phyloP scores from a whole-genome alignment of 2,888 invertebrate species.

The Perithous albicinctus region DNA sequence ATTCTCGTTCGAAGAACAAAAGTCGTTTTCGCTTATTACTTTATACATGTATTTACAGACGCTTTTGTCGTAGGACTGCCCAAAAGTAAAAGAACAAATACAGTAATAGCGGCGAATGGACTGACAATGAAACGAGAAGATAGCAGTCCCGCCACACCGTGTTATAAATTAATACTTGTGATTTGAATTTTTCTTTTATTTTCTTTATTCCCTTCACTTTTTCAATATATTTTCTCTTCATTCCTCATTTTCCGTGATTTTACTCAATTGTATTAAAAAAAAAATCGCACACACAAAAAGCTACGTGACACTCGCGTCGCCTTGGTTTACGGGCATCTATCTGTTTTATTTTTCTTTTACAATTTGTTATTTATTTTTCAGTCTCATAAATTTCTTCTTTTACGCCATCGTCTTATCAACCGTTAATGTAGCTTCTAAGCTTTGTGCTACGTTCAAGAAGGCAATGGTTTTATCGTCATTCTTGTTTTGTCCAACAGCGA shows the following conservation, averaged over 20 bases:
- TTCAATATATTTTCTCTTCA: slow-evolving; percentile 18
- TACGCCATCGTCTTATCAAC: slow-evolving; percentile 49
- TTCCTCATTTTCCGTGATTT: slow-evolving; percentile 38
- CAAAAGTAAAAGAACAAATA: slow-evolving; percentile 55
- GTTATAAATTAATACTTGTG: slow-evolving; percentile 82
- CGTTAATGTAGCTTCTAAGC: slow-evolving; percentile 11
- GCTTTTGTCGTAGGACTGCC: slow-evolving; percentile 71
- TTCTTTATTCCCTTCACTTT: slow-evolving; percentile 2
- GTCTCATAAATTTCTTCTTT: slow-evolving; percentile 81
- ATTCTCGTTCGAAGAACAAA: slow-evolving; percentile 69
- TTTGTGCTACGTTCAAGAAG: slow-evolving; percentile 28
- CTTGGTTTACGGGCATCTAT: slow-evolving; percentile 39
- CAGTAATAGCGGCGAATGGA: slow-evolving; percentile 41
- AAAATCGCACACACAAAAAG: slow-evolving; percentile 79
- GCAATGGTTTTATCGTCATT: slow-evolving; percentile 17
- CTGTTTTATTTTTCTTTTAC: slow-evolving; percentile 27
- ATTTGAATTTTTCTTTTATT: slow-evolving; percentile 70
- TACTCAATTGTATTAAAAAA: slow-evolving; percentile 60
- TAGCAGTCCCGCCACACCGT: slow-evolving; percentile 70
- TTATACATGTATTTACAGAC: slow-evolving; percentile 80
- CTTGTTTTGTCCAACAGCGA: slow-evolving; percentile 41
- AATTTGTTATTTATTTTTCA: slow-evolving; percentile 79
- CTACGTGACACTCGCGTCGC: slow-evolving; percentile 81
- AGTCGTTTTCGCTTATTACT: slow-evolving; percentile 76
- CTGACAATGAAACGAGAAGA: slow-evolving; percentile 50